Conservation (phyloP, 1,140 invertebrate genomes). For the Mamestra configurata region DNA sequence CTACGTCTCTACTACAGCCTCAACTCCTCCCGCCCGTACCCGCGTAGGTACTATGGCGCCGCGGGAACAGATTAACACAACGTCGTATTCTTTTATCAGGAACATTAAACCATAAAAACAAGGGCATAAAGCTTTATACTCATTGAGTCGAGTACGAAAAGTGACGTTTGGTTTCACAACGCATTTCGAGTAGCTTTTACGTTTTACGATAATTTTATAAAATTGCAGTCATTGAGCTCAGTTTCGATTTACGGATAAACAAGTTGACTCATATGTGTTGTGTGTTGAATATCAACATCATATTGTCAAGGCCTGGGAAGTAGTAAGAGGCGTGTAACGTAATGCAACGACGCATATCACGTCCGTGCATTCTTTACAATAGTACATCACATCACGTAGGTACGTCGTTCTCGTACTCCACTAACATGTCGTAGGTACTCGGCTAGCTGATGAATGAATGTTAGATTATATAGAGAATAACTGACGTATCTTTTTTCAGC, state of each 20-base stretch:
- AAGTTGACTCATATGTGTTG: slow-evolving; percentile 74
- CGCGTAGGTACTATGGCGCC: slow-evolving; percentile 64
- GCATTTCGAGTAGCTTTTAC: slow-evolving; percentile 62
- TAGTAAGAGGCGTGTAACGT: slow-evolving; percentile 49
- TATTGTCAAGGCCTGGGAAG: slow-evolving; percentile 23
- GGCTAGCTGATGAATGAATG: slow-evolving; percentile 6
- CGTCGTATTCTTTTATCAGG: neutral
- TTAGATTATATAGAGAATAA: neutral
- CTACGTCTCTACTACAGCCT: slow-evolving; percentile 80
- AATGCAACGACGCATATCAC: slow-evolving; percentile 66
- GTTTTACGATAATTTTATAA: slow-evolving; percentile 78
- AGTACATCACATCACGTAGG: slow-evolving; percentile 16
- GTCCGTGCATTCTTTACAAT: slow-evolving; percentile 64
- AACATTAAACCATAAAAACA: slow-evolving; percentile 10
- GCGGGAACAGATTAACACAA: slow-evolving; percentile 9
- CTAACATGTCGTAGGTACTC: slow-evolving; percentile 2
- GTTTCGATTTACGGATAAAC: slow-evolving; percentile 67
- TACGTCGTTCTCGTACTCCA: neutral
- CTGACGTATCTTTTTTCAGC: no score
- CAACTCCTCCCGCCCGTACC: slow-evolving; percentile 58
- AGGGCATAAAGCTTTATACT: neutral
- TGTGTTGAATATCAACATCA: slow-evolving; percentile 41
- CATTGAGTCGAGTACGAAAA: neutral
- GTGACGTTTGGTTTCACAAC: slow-evolving; percentile 60
- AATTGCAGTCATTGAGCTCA: slow-evolving; percentile 71